Conservation (phyloP, 2,888 invertebrate genomes). For the Apotomis capreana region DNA sequence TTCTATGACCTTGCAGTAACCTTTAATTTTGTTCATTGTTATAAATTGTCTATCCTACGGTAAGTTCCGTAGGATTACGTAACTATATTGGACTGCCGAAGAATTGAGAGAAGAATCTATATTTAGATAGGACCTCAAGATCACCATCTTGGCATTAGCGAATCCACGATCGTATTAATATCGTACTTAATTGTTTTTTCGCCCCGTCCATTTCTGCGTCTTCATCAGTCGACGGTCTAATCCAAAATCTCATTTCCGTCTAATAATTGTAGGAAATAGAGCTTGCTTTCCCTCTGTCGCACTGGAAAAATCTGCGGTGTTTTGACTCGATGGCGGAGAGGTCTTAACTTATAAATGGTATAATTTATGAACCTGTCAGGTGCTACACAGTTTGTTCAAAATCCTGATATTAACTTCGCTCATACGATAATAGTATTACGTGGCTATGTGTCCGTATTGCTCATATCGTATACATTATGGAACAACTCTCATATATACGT, state of each 20-base stretch:
- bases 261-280: slow-evolving; percentile 71
- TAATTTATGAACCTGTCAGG: not conserved
- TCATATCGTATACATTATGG: too few relatives aligned
- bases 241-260: slow-evolving; percentile 76
- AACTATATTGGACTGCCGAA: too few relatives aligned
- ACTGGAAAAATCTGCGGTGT: slow-evolving; percentile 46
- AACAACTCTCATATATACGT: too few relatives aligned
- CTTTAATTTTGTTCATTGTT: too few relatives aligned
- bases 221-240: slow-evolving; percentile 67
- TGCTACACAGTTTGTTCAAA: too few relatives aligned
- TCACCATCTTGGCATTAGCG: slow-evolving; percentile 19
- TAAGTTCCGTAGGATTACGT: too few relatives aligned
- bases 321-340: slow-evolving; percentile 33
- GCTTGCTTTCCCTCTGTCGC: slow-evolving; percentile 47
- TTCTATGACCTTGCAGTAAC: too few relatives aligned
- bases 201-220: slow-evolving; percentile 60
- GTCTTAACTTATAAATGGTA: slow-evolving; percentile 27
- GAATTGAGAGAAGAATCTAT: too few relatives aligned
- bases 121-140: not conserved
- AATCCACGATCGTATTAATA: slow-evolving; percentile 55
- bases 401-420: too few relatives aligned
- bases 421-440: too few relatives aligned
- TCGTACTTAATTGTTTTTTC: slow-evolving; percentile 68
- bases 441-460: too few relatives aligned
- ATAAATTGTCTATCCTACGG: too few relatives aligned